Percentiles rank a stretch among this genome's conserved stretches.
These are phyloP conservation scores for Telenomus remus DNA, from an alignment of 1,140 invertebrate genomes.

Conservation along the genomic window DNA sequence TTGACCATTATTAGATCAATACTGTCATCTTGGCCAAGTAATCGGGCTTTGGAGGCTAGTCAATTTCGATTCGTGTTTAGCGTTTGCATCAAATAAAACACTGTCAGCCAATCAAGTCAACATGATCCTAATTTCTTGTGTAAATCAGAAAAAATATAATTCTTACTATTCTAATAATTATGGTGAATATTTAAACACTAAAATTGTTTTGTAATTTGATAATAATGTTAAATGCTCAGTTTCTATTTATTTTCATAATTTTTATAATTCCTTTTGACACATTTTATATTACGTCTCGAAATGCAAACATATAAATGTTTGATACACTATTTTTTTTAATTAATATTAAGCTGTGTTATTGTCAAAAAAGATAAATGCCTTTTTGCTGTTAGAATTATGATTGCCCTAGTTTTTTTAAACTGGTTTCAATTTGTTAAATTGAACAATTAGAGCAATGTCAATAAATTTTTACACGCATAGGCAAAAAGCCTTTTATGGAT, in stretches of 20 bases:
- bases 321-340: too few species aligned
- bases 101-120: conserved; percentile 15
- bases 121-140: conserved; percentile 10
- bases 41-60: conserved; percentile 34
- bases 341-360: too few species aligned
- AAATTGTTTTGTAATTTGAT: too few species aligned
- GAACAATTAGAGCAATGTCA: conserved; percentile 46
- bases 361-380: too few species aligned
- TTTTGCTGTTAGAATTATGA: too few species aligned
- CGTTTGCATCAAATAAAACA: conserved; percentile 19
- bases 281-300: too few species aligned
- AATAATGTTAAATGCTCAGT: too few species aligned
- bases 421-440: conserved; percentile 36
- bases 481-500: conserved; percentile 39
- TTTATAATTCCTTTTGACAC: too few species aligned
- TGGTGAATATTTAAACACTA: too few species aligned
- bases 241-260: too few species aligned
- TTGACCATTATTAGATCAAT: conserved; percentile 55
- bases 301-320: too few species aligned
- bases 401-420: conserved; percentile 7
- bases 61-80: conserved; percentile 34
- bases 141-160: conserved; percentile 9
- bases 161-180: too few species aligned
- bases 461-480: conserved; percentile 45
- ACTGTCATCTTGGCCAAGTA: conserved; percentile 50